Evolutionary conservation across 1,140 invertebrate species (phyloP), one percentile per base, ranked within the genome.

Genomic region (Zaprionus kolodkinae): DNA sequence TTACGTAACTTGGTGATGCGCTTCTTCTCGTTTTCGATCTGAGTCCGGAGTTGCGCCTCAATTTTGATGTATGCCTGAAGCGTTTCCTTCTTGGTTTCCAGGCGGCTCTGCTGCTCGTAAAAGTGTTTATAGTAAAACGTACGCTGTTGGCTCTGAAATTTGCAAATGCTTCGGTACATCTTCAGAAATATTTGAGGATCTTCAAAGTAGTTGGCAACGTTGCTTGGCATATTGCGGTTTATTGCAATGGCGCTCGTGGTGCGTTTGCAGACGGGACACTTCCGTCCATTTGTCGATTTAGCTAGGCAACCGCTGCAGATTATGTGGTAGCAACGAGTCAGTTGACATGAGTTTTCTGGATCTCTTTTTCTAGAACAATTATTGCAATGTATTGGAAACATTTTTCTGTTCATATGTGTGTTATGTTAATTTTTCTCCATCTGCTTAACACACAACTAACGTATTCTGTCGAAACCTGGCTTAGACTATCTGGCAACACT

Each of bases 351-450:
- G 6, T 50, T 21, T 2, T 72, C 40, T 2, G 17, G 0, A 6
- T 15, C 15, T 11, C 70, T 78, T n/a, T 17, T 38, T 27, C 5
- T 45, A 0, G n/a, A 45, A 12, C 82, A 85, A 25, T 64, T 67
- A 56, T 85, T 85, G 64, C 82, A 85, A 7, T 72, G 54, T 6
- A 85, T 25, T 0, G 74, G 78, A 62, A 84, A 71, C 81, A 84
- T 84, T 48, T 21, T 30, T 2, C 27, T 30, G 1, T 30, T 30
- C 3, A 30, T 30, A 30, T 30, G 3, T 30, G 27, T 6, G n/a
- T 15, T 15, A 1, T 43, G 12, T 1, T 43, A 27, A 9, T 10
- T 40, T 4, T 54, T 13, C n/a, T 15, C 27, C 27, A 30, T n/a
- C 30, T 11, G 3, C 17, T 10, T 9, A 4, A 54, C 13, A 7